Evolutionary conservation across 2,113 vertebrate genomes (phyloP).

Genomic region (Microcebus griseorufus): DNA sequence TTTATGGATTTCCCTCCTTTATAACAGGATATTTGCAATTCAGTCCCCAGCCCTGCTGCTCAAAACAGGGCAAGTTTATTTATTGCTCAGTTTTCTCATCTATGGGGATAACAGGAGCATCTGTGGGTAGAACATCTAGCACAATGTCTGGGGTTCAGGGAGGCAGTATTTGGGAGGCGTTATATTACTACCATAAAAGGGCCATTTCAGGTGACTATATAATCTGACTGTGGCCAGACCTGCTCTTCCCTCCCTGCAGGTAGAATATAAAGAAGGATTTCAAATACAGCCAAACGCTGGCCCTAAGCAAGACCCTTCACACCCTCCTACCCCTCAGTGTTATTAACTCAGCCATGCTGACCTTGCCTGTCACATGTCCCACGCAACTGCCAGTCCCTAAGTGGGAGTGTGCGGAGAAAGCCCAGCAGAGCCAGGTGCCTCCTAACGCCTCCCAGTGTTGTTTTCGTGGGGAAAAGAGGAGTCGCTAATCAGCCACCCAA

Average conservation of each 20-base stretch:
- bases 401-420: too few relatives aligned
- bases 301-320: not conserved
- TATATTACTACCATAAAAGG: not conserved
- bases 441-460: too few relatives aligned
- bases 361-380: not conserved
- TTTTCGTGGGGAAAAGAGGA: too few relatives aligned
- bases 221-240: not conserved
- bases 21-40: not conserved
- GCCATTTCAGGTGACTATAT: not conserved
- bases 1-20: not conserved
- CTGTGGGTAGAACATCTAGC: not conserved
- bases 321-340: not conserved
- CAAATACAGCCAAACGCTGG: rapidly evolving
- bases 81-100: not conserved
- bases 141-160: not conserved
- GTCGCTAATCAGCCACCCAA: too few relatives aligned
- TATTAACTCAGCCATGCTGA: not conserved
- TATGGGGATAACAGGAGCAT: not conserved
- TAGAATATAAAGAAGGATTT: not conserved
- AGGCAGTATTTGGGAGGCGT: not conserved
- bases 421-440: too few relatives aligned
- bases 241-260: not conserved
- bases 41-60: not conserved
- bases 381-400: not conserved
- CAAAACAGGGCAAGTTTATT: not conserved